phyloP scores from a whole-genome alignment of 2,113 vertebrate genomes.

The Heteronetta atricapilla region DNA sequence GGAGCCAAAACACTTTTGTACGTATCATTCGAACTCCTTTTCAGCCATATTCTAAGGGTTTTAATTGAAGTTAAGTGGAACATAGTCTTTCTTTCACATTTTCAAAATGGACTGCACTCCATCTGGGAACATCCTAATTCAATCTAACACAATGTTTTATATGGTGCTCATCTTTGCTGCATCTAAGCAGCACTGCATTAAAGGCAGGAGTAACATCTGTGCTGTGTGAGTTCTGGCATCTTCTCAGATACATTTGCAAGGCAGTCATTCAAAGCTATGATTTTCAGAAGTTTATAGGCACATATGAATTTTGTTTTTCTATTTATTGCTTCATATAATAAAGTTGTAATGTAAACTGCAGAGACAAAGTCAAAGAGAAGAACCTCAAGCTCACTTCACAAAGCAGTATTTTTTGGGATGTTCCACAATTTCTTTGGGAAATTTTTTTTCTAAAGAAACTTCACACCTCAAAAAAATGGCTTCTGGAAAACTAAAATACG shows the following conservation, averaged over 20 bases:
- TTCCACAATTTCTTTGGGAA: background rate
- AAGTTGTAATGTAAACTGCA: background rate
- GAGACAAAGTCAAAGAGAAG: background rate
- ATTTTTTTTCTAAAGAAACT: background rate
- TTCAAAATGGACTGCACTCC: background rate
- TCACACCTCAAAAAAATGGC: background rate
- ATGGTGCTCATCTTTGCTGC: rapidly evolving
- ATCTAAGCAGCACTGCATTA: background rate
- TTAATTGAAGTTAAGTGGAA: background rate
- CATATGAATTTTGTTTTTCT: background rate
- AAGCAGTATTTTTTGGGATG: background rate
- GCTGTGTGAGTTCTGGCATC: background rate
- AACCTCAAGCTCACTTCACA: background rate
- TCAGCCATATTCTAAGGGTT: background rate
- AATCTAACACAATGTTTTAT: background rate
- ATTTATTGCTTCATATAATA: background rate
- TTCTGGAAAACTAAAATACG: background rate
- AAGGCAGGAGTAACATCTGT: background rate
- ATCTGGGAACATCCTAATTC: background rate
- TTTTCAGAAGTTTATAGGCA: background rate
- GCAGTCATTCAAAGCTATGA: background rate
- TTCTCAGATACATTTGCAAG: background rate
- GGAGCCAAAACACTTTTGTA: background rate
- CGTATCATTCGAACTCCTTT: background rate
- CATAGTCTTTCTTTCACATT: background rate